These are phyloP conservation scores for Abramis brama DNA, from an alignment of 2,113 vertebrate species.

Conservation along the genomic window DNA sequence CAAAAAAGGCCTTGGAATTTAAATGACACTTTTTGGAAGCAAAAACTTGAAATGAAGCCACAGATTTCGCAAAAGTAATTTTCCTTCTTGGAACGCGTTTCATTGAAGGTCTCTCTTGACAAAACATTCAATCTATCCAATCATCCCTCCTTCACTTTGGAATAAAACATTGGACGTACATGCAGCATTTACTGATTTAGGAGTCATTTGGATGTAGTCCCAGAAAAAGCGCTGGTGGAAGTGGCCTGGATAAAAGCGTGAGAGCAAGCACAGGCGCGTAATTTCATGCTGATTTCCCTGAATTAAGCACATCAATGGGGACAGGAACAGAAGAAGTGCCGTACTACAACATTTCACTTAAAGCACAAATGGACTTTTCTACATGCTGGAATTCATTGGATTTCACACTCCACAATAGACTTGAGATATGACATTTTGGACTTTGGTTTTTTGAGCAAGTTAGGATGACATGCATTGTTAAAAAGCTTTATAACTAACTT, in stretches of 20 bases:
- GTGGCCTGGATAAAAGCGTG: not conserved
- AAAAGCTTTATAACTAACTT: not conserved
- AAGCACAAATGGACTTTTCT: constrained; percentile 6
- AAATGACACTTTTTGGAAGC: not conserved
- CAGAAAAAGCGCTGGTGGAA: constrained; percentile 16
- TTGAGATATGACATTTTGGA: not conserved
- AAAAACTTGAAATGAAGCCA: constrained; percentile 5
- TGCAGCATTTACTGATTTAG: constrained; percentile 18
- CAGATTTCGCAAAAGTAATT: not conserved
- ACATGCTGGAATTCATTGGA: not conserved
- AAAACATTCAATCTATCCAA: constrained; percentile 10
- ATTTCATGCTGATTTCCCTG: constrained; percentile 56
- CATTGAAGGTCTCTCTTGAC: not conserved
- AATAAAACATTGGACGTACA: not conserved
- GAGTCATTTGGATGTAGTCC: constrained; percentile 24
- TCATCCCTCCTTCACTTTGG: constrained; percentile 16
- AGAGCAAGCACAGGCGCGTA: constrained; percentile 35
- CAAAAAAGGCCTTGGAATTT: not conserved
- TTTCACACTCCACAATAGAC: not conserved
- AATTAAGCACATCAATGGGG: constrained; percentile 56
- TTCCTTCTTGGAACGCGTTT: not conserved
- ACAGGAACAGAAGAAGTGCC: constrained; percentile 44
- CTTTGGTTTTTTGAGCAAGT: not conserved
- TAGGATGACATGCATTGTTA: not conserved
- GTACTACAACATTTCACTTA: not conserved